Percentiles rank a stretch among this genome's conserved stretches.
phyloP scores from a whole-genome alignment of 30 jellyfish, hydroid and myxozoan species.

The Hydractinia symbiolongicarpus region DNA sequence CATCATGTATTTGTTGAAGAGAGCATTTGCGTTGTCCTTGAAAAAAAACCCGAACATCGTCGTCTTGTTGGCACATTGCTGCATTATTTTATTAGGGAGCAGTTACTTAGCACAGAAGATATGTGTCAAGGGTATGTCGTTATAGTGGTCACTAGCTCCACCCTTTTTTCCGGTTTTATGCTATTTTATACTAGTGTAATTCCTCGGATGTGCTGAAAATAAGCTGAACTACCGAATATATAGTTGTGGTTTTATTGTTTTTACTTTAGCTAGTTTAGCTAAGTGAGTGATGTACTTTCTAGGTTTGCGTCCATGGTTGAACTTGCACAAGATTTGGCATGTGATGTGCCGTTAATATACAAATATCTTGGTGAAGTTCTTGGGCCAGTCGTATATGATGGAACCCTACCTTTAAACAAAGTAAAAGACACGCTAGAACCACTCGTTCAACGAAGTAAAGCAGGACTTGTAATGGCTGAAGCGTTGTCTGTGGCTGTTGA shows the following conservation, averaged over 20 bases:
- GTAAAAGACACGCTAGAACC: slow-evolving; percentile 62
- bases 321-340: slow-evolving; percentile 17
- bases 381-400: slow-evolving; percentile 62
- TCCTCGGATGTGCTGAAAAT: no score
- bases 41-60: slow-evolving; percentile 40
- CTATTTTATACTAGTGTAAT: no score
- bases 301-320: slow-evolving; percentile 16
- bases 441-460: slow-evolving; percentile 44
- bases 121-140: slow-evolving; percentile 61
- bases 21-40: slow-evolving; percentile 40
- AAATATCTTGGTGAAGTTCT: slow-evolving; percentile 55
- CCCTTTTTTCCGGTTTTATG: no score
- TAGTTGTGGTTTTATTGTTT: neutral
- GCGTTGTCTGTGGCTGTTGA: slow-evolving; percentile 61
- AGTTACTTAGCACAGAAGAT: slow-evolving; percentile 36
- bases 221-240: neutral
- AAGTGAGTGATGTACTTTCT: neutral
- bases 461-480: slow-evolving; percentile 76
- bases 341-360: slow-evolving; percentile 70
- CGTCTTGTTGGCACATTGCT: slow-evolving; percentile 34
- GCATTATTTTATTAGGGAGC: slow-evolving; percentile 29
- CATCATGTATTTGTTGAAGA: slow-evolving; percentile 45
- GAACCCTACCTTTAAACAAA: slow-evolving; percentile 48
- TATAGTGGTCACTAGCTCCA: neutral
- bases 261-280: neutral